Evolutionary conservation across 2,113 vertebrate genomes (phyloP).

Genomic region (Stigmatopora nigra): DNA sequence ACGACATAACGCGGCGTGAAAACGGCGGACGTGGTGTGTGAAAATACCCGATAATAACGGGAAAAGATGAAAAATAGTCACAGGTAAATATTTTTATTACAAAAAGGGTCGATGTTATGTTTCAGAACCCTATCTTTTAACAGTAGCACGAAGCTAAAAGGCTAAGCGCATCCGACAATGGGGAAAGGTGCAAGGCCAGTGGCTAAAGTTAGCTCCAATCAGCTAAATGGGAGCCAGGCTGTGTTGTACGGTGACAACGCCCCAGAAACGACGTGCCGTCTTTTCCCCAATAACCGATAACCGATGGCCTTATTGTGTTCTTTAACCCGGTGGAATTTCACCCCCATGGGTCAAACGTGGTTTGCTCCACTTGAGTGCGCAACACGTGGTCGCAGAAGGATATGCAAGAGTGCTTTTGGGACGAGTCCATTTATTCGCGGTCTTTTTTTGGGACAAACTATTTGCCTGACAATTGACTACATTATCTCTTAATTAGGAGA

Average conservation of each 20-base stretch:
- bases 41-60: not conserved
- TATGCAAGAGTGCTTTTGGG: slow-evolving; percentile 3
- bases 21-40: not conserved
- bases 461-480: too few species aligned
- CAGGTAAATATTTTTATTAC: too few species aligned
- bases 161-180: not conserved
- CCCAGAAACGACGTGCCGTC: not conserved
- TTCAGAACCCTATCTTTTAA: not conserved
- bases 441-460: too few species aligned
- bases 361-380: slow-evolving; percentile 31
- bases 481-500: too few species aligned
- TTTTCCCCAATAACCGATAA: not conserved
- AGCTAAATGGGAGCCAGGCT: not conserved
- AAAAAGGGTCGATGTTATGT: not conserved
- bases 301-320: not conserved
- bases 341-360: slow-evolving; percentile 21
- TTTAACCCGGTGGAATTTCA: slow-evolving; percentile 6
- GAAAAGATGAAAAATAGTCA: not conserved
- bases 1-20: not conserved
- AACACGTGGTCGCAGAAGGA: slow-evolving; percentile 61
- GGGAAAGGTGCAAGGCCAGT: not conserved
- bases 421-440: not conserved
- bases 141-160: not conserved
- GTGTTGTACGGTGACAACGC: not conserved
- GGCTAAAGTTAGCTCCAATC: not conserved